These are phyloP conservation scores for Catocala nupta DNA, from an alignment of 2,888 invertebrate genomes.

Conservation along the genomic window DNA sequence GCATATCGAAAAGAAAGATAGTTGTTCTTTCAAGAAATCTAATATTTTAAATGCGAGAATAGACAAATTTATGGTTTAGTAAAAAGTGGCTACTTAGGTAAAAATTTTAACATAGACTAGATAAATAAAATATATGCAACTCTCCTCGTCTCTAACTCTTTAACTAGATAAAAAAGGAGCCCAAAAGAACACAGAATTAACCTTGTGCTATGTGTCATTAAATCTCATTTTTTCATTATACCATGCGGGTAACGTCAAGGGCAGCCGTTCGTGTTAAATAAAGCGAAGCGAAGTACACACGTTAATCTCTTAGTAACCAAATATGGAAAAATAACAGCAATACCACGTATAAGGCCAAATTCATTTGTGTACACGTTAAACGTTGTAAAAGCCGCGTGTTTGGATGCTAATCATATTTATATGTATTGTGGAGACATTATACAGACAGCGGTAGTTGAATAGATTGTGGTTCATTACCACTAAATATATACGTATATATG, in stretches of 20 bases:
- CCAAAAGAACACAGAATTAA: constrained; percentile 13
- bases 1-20: too few species aligned
- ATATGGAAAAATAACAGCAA: neutral
- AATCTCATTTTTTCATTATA: too few species aligned
- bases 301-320: neutral
- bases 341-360: constrained; percentile 9
- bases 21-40: too few species aligned
- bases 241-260: too few species aligned
- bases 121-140: too few species aligned
- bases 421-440: constrained; percentile 28
- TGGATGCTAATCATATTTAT: constrained; percentile 25
- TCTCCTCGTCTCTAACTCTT: too few species aligned
- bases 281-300: neutral
- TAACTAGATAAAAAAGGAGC: too few species aligned
- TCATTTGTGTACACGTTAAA: constrained; percentile 23
- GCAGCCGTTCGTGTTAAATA: neutral
- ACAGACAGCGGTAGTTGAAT: constrained; percentile 28
- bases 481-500: neutral
- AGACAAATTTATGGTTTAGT: too few species aligned
- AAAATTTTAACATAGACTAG: too few species aligned
- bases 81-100: too few species aligned
- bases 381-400: constrained; percentile 7
- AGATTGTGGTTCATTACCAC: constrained; percentile 23
- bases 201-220: constrained; percentile 18
- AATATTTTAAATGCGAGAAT: too few species aligned